phyloP scores from a whole-genome alignment of 1,140 invertebrate genomes.

The Cydia amplana region DNA sequence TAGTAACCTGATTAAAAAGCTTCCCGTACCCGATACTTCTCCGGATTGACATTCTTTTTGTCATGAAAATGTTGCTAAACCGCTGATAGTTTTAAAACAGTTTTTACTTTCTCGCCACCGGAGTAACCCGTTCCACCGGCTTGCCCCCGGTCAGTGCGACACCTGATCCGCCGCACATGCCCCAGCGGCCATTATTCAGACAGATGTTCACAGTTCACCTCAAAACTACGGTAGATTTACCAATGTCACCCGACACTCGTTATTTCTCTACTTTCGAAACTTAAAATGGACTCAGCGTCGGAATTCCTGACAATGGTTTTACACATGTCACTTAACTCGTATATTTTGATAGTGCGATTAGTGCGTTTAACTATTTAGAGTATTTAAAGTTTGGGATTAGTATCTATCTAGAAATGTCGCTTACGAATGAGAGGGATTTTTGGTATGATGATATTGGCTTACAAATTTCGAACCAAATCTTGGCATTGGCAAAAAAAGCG shows the following conservation, averaged over 20 bases:
- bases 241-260: constrained; percentile 30
- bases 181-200: constrained; percentile 47
- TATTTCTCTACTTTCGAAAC: constrained; percentile 48
- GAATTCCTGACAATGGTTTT: constrained; percentile 61
- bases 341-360: no score
- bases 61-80: not conserved
- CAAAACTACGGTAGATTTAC: constrained; percentile 36
- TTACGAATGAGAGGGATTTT: no score
- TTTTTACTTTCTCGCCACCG: constrained; percentile 59
- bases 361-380: no score
- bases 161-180: constrained; percentile 73
- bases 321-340: no score
- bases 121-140: constrained; percentile 57
- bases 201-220: constrained; percentile 55
- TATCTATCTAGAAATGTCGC: no score
- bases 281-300: constrained; percentile 47
- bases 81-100: constrained; percentile 34
- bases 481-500: no score
- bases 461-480: no score
- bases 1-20: no score
- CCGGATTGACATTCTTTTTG: no score
- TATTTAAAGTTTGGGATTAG: no score
- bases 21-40: no score
- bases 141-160: constrained; percentile 70
- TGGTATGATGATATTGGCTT: no score